Evolutionary conservation across 2,888 invertebrate genomes (phyloP).

Genomic region (Oxytorus armatus): DNA sequence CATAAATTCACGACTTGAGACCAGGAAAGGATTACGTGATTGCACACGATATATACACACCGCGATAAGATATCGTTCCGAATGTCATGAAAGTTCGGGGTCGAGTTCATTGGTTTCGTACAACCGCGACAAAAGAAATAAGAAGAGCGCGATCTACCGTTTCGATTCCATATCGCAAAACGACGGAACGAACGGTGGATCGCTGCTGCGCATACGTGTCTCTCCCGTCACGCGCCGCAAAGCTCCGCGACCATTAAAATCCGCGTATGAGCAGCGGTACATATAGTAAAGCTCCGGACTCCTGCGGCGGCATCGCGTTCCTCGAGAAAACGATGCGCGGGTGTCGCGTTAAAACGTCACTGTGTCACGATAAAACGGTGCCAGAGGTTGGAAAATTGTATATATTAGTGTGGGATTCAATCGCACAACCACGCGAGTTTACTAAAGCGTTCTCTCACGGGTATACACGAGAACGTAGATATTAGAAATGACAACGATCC

Average conservation of each 20-base stretch:
- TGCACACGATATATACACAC: no score
- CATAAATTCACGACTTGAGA: no score
- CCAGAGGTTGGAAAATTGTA: slow-evolving; percentile 73
- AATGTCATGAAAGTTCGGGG: slow-evolving; percentile 38
- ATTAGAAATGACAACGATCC: no score
- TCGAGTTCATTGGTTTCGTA: slow-evolving; percentile 47
- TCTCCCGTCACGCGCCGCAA: slow-evolving; percentile 27
- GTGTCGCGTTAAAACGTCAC: slow-evolving; percentile 72
- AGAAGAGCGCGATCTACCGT: slow-evolving; percentile 52
- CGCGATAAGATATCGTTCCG: not conserved
- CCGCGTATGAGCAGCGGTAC: not conserved
- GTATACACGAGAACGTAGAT: no score
- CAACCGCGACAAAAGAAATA: slow-evolving; percentile 21
- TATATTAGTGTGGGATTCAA: slow-evolving; percentile 82
- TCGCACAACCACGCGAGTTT: no score
- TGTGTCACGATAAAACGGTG: slow-evolving; percentile 71
- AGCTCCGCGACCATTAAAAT: slow-evolving; percentile 26
- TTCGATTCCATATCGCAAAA: slow-evolving; percentile 52
- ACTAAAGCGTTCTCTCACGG: no score
- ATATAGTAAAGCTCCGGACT: slow-evolving; percentile 20
- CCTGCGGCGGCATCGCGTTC: slow-evolving; percentile 36
- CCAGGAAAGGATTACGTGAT: no score
- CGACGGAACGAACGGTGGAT: slow-evolving; percentile 30
- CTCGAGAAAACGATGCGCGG: slow-evolving; percentile 52
- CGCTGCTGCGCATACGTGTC: slow-evolving; percentile 41